phyloP scores from a whole-genome alignment of 1,140 invertebrate genomes.

The Antheraea mylitta region DNA sequence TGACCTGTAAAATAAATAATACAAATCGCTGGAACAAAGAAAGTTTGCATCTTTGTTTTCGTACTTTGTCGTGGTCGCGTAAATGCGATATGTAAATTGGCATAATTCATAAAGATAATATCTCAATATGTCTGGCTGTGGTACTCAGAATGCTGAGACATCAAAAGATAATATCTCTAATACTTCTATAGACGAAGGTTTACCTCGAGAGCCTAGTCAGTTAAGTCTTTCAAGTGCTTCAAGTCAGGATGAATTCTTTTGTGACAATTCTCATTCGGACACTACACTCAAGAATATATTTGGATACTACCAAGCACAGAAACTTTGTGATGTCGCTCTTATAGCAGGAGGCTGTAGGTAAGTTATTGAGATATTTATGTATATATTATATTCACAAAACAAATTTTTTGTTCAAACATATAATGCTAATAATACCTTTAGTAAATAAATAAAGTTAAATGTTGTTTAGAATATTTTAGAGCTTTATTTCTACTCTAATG shows the following conservation, averaged over 20 bases:
- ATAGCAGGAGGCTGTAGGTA: conserved; percentile 86
- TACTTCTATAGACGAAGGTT: conserved; percentile 72
- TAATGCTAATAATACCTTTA: not conserved
- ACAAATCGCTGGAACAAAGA: not conserved
- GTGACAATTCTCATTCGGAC: conserved; percentile 89
- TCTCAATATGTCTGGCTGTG: conserved; percentile 61
- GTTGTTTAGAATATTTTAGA: no score
- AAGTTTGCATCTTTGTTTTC: not conserved
- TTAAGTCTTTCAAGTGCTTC: conserved; percentile 78
- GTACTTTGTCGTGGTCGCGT: not conserved
- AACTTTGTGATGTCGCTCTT: conserved; percentile 89
- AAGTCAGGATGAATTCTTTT: conserved; percentile 87
- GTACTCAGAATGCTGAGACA: conserved; percentile 57
- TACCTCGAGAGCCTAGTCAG: conserved; percentile 79
- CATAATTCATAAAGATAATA: not conserved
- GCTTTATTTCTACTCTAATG: no score
- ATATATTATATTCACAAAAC: not conserved
- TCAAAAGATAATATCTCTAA: conserved; percentile 69
- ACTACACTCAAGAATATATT: conserved; percentile 90
- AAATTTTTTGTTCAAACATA: not conserved
- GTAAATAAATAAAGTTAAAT: no score
- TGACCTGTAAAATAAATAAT: not conserved
- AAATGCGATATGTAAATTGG: not conserved
- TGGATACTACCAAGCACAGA: conserved; percentile 87
- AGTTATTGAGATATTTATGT: conserved; percentile 27